Base-by-base conservation (phyloP, 2,888 invertebrate genomes). In the Drepana falcataria region DNA sequence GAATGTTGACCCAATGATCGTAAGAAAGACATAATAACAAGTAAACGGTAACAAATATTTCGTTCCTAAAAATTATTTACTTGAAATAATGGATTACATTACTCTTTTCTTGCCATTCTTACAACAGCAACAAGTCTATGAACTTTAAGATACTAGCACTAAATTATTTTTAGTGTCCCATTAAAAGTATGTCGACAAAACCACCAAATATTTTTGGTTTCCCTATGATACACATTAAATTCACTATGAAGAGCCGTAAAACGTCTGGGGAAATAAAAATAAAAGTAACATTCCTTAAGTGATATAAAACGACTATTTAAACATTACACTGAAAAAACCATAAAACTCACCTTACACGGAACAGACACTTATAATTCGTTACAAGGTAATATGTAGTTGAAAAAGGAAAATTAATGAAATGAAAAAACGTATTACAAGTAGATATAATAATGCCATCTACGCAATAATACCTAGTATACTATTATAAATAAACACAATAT, bases 261-360 rank as follows among this genome's bases (percentile, higher is more conserved):
- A 53, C 62, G 47, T 54, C 56, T 59, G 56, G 47, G 59, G 61
- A 68, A 65, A 71, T 64, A 68, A 66, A 60, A 59, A 63, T 72
- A 70, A 71, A 68, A 62, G 59, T 60, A 55, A 65, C 51, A 57
- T 53, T 58, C 60, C 66, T 61, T 54, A 70, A 70, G 64, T 63
- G 60, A 51, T 57, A 70, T 64, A 65, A 68, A 65, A 68, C 44
- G 9, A 44, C 3, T 7, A 44, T 44, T 44, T 44, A 63, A 67
- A 61, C 54, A 62, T 68, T 68, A 62, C 60, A 64, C 65, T 61
- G 56, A 59, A 60, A 60, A 56, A 59, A 72, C 64, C 63, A 60
- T 66, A 63, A 67, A 67, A 64, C 62, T 60, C 62, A 63, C 61
- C 56, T 63, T 58, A 63, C 62, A 63, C 59, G 55, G 21, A 21